phyloP scores from a whole-genome alignment of 1,140 invertebrate genomes.

The Trypoxylus dichotomus region DNA sequence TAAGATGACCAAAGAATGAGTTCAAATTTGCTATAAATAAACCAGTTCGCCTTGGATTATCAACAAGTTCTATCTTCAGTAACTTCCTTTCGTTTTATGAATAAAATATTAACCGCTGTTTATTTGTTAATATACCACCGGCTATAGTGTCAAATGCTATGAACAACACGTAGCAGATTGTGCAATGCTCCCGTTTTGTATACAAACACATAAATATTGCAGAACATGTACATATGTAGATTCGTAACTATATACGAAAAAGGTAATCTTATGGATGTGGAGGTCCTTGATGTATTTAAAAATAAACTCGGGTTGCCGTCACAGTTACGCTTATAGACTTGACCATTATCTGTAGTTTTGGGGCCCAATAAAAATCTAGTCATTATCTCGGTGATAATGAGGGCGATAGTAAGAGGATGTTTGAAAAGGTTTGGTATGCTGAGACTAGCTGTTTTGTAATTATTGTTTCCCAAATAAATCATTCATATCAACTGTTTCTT shows the following conservation, averaged over 20 bases:
- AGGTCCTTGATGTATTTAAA: background rate
- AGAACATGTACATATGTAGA: background rate
- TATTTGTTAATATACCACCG: too few relatives aligned
- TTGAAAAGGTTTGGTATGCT: too few relatives aligned
- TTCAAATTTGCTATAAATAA: too few relatives aligned
- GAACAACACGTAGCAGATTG: background rate
- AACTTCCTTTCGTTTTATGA: background rate
- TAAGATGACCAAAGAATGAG: too few relatives aligned
- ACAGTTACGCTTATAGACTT: background rate
- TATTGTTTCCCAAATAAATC: too few relatives aligned
- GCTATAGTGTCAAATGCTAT: background rate
- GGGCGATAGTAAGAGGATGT: too few relatives aligned
- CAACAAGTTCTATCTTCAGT: background rate
- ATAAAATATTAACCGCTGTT: background rate
- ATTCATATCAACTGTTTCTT: too few relatives aligned
- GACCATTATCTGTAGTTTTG: too few relatives aligned
- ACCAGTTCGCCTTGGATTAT: too few relatives aligned
- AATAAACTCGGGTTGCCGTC: slow-evolving; percentile 4
- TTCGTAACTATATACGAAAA: background rate
- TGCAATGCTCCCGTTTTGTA: background rate
- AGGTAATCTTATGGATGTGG: background rate
- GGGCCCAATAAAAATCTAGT: too few relatives aligned
- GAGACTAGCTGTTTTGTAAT: too few relatives aligned
- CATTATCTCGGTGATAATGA: too few relatives aligned
- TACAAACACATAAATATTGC: background rate